phyloP scores from a whole-genome alignment of 2,113 vertebrate genomes.

The Ammospiza caudacuta region DNA sequence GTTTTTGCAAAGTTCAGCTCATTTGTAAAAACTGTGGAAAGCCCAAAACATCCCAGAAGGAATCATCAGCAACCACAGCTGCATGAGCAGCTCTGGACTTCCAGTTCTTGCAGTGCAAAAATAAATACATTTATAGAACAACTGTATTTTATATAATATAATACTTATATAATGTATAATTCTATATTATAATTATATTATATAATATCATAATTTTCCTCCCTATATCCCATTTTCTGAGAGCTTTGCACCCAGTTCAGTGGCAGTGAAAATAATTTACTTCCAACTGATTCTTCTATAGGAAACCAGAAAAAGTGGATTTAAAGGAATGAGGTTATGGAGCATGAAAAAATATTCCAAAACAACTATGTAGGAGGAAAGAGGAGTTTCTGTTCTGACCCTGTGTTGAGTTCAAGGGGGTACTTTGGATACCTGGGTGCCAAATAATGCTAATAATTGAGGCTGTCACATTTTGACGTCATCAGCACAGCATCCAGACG shows the following conservation, averaged over 20 bases:
- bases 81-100: not conserved
- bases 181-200: not conserved
- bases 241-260: not conserved
- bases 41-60: not conserved
- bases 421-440: not conserved
- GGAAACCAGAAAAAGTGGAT: not conserved
- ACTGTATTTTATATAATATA: not conserved
- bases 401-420: not conserved
- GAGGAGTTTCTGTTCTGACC: not conserved
- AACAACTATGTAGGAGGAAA: not conserved
- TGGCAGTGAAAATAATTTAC: not conserved
- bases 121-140: not conserved
- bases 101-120: not conserved
- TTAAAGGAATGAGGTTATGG: not conserved
- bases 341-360: not conserved
- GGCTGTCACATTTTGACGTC: not conserved
- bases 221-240: not conserved
- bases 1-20: not conserved
- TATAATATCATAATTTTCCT: not conserved
- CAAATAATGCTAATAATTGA: not conserved
- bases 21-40: not conserved
- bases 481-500: fast-evolving
- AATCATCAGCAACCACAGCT: fast-evolving
- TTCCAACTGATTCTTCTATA: not conserved
- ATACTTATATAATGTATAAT: not conserved